These are phyloP conservation scores for Macaria notata DNA, from an alignment of 2,888 invertebrate species.

Conservation along the genomic window DNA sequence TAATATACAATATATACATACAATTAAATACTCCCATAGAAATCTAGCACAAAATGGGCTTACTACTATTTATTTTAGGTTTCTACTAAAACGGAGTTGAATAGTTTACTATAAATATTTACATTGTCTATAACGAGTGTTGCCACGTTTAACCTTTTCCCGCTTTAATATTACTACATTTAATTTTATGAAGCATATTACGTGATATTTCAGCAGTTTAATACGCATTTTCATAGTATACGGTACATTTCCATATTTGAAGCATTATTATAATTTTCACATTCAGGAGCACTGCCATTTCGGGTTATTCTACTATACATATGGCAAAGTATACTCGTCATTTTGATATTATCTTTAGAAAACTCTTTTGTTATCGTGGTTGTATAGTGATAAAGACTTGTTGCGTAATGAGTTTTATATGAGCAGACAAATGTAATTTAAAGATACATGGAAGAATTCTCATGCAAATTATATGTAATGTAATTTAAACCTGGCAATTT, in stretches of 20 bases:
- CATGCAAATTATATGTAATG: too few relatives aligned
- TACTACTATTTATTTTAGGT: too few relatives aligned
- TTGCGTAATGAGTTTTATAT: too few relatives aligned
- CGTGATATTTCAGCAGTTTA: slow-evolving; percentile 32
- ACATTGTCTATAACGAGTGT: neutral
- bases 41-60: too few relatives aligned
- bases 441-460: too few relatives aligned
- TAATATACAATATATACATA: too few relatives aligned
- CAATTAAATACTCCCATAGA: too few relatives aligned
- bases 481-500: too few relatives aligned
- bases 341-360: slow-evolving; percentile 30
- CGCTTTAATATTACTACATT: slow-evolving; percentile 20
- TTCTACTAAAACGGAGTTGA: too few relatives aligned
- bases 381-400: too few relatives aligned
- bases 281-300: slow-evolving; percentile 37
- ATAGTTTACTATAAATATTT: too few relatives aligned
- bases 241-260: slow-evolving; percentile 34
- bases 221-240: slow-evolving; percentile 32
- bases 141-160: slow-evolving; percentile 13
- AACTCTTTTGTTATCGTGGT: neutral
- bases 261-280: slow-evolving; percentile 53
- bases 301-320: slow-evolving; percentile 20
- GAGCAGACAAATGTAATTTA: too few relatives aligned
- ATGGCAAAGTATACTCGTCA: slow-evolving; percentile 20
- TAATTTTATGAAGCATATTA: slow-evolving; percentile 30